Base-by-base conservation (phyloP, 2,888 invertebrate species). In the Netelia virgata region DNA sequence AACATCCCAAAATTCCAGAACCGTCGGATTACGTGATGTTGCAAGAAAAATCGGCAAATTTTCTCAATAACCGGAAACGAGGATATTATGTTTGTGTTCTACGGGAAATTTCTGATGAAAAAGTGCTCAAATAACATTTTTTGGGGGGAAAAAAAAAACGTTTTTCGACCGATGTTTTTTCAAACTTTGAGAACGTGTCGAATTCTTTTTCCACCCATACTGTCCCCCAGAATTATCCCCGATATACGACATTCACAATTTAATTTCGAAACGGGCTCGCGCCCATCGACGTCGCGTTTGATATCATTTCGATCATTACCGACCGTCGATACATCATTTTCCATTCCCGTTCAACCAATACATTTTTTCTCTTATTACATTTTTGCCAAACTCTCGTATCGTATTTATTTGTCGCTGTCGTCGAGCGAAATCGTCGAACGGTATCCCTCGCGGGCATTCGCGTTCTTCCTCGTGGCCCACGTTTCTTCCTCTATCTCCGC, bases 381-480 rank as follows among this genome's bases (percentile, higher is more conserved):
- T 76, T 59, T 59, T 41, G 47, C 10, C 10, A 1, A 41, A 18
- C 36, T 63, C 28, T 78, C 69, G n/a, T 50, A 16, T 70, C 28
- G 18, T 78, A 63, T 73, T 73, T 61, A 36, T 77, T 74, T 76
- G 74, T 80, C 57, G 53, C 20, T 41, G 57, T 70, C 80, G 75
- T 61, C 53, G 50, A 63, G 61, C 74, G 23, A 41, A 80, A 53
- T 66, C 66, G 78, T 79, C 83, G 85, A 84, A 77, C 81, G 86
- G n/a, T 64, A 73, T 59, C 66, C 63, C 88, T 86, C 72, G 85
- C 23, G 74, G 83, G 83, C 79, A 82, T 82, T 85, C 63, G 57
- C 69, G 63, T 66, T 72, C 53, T 63, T 57, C 69, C n/a, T n/a
- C n/a, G n/a, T n/a, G n/a, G n/a, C n/a, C n/a, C n/a, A n/a, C n/a